Evolutionary conservation across 2,888 invertebrate species (phyloP), one percentile per base, ranked within the genome.

Genomic region (Netelia melanura): DNA sequence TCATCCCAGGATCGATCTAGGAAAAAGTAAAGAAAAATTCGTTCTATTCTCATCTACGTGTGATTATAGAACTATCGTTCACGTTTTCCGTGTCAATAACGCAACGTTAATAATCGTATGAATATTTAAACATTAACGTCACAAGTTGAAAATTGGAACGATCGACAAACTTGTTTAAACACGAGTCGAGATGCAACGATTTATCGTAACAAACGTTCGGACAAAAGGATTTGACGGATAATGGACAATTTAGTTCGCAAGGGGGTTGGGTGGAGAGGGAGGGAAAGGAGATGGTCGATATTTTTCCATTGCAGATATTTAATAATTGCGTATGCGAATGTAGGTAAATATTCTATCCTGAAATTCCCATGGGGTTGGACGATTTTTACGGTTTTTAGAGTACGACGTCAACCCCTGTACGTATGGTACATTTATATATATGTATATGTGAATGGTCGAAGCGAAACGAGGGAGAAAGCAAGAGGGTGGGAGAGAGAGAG

Each of bases 321-420:
- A 54, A 30, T 76, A 54, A 54, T 54, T 56, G 58, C 43, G 61
- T 30, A 23, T 58, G 25, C 61, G 43, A 44, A 44, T 48, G 21
- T 30, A 30, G 58, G 25, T 43, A 43, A 71, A 71, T 58, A 71
- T 71, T 58, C 38, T 30, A 38, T 58, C 58, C 56, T 43, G n/a
- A 11, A 62, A 54, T 54, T 61, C 48, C 48, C 58, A 48, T 11
- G 30, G 1, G 54, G 52, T 54, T 54, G 52, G 14, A 65, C 48
- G 54, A 54, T 54, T 54, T 54, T 54, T n/a, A 38, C 25, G 64
- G 14, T 61, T 61, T 61, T 21, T 10, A 25, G 61, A 61, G 61
- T 14, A 61, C 61, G 61, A 61, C n/a, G 17, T 52, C 30, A 30
- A 30, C 30, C 30, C 30, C 30, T 30, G 0, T 30, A 30, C 30